Conservation (phyloP, 2,113 vertebrate genomes). For the Herpetotheres cachinnans region DNA sequence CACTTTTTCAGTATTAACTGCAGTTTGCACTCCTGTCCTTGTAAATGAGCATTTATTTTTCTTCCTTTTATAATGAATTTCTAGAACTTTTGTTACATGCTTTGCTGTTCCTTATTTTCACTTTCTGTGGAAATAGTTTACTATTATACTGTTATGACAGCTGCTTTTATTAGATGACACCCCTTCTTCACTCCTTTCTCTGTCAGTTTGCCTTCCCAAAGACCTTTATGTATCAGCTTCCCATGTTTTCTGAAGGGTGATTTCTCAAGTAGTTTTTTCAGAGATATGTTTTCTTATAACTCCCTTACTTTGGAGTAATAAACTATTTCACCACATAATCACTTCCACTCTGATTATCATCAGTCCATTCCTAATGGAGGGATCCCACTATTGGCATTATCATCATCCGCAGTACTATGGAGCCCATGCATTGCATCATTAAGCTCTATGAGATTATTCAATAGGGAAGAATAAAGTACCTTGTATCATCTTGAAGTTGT, state of each 20-base stretch:
- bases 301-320: neutral
- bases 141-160: neutral
- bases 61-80: neutral
- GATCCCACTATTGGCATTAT: neutral
- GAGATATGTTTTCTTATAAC: neutral
- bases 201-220: neutral
- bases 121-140: neutral
- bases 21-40: neutral
- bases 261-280: neutral
- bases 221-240: accelerated
- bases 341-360: neutral
- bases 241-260: neutral
- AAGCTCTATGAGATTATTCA: neutral
- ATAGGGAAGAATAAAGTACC: neutral
- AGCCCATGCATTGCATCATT: neutral
- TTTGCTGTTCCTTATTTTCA: neutral
- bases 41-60: neutral
- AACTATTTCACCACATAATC: neutral
- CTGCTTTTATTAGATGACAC: neutral
- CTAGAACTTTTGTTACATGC: neutral
- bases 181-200: neutral
- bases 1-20: neutral
- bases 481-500: neutral
- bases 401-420: neutral
- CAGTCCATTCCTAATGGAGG: neutral